phyloP scores from a whole-genome alignment of 2,888 invertebrate species.

The Apeira syringaria region DNA sequence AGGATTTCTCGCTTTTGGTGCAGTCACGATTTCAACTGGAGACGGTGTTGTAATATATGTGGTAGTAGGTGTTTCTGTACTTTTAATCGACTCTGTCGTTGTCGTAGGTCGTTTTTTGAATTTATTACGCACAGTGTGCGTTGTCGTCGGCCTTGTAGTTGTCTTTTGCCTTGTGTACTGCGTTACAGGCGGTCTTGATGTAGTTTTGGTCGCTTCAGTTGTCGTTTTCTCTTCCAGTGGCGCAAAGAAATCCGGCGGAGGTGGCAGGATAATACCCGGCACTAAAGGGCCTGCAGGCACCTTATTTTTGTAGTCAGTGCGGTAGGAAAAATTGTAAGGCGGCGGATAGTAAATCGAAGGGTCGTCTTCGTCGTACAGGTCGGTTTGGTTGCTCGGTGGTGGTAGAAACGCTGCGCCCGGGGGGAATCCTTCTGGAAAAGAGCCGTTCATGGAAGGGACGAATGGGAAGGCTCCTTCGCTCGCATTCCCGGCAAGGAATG shows the following conservation, averaged over 20 bases:
- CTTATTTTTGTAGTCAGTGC: slow-evolving; percentile 89
- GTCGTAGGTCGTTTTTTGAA: slow-evolving; percentile 70
- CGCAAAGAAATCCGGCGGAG: slow-evolving; percentile 94
- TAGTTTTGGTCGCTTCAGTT: slow-evolving; percentile 55
- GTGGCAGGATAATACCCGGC: slow-evolving; percentile 94
- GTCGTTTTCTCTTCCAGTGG: slow-evolving; percentile 83
- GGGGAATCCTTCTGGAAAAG: slow-evolving; percentile 82
- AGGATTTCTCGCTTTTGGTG: slow-evolving; percentile 63
- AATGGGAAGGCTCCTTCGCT: slow-evolving; percentile 81
- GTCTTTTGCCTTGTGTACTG: slow-evolving; percentile 60
- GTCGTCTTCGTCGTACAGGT: slow-evolving; percentile 94
- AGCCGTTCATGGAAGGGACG: slow-evolving; percentile 82
- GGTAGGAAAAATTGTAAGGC: slow-evolving; percentile 94
- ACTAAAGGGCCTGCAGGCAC: slow-evolving; percentile 94
- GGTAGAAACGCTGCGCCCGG: slow-evolving; percentile 84
- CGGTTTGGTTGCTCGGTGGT: slow-evolving; percentile 89
- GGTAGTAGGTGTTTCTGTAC: slow-evolving; percentile 66
- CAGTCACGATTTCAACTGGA: slow-evolving; percentile 67
- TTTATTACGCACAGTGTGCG: slow-evolving; percentile 59
- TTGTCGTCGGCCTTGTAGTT: slow-evolving; percentile 57
- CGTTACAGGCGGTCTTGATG: slow-evolving; percentile 48
- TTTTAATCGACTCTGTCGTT: slow-evolving; percentile 60
- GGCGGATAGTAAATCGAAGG: slow-evolving; percentile 96
- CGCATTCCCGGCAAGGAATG: slow-evolving; percentile 84
- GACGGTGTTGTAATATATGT: slow-evolving; percentile 60